These are phyloP conservation scores for Alaudala cheleensis DNA, from an alignment of 2,113 vertebrate genomes.

Conservation along the genomic window DNA sequence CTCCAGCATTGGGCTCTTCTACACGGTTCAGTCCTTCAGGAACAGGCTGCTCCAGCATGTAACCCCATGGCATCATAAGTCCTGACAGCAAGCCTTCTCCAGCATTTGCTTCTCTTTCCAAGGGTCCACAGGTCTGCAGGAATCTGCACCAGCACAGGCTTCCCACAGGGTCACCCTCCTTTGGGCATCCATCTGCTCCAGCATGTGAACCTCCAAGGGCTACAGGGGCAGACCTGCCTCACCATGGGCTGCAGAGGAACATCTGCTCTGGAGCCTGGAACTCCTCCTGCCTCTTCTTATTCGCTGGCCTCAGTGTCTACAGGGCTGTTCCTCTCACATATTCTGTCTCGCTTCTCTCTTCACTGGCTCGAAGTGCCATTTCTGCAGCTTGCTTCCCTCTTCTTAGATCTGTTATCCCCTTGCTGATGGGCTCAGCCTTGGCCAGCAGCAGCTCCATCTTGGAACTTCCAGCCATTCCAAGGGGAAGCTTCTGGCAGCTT, in stretches of 20 bases:
- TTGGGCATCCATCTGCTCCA: neutral
- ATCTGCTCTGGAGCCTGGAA: neutral
- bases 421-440: neutral
- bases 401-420: neutral
- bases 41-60: accelerated
- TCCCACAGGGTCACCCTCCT: neutral
- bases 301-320: accelerated
- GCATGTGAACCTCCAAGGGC: neutral
- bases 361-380: neutral
- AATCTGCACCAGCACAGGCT: neutral
- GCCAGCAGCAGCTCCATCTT: neutral
- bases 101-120: neutral
- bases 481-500: neutral
- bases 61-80: neutral
- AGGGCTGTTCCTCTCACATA: neutral
- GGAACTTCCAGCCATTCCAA: neutral
- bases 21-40: neutral
- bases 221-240: neutral
- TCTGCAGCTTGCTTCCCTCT: neutral
- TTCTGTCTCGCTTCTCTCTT: neutral
- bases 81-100: neutral
- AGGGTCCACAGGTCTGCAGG: neutral
- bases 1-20: neutral
- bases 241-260: neutral
- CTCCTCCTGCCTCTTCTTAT: neutral